A percentile compares a stretch with the other conserved stretches of the same genome.
Conservation (phyloP, 2,888 invertebrate genomes). For the Nemurella pictetii region DNA sequence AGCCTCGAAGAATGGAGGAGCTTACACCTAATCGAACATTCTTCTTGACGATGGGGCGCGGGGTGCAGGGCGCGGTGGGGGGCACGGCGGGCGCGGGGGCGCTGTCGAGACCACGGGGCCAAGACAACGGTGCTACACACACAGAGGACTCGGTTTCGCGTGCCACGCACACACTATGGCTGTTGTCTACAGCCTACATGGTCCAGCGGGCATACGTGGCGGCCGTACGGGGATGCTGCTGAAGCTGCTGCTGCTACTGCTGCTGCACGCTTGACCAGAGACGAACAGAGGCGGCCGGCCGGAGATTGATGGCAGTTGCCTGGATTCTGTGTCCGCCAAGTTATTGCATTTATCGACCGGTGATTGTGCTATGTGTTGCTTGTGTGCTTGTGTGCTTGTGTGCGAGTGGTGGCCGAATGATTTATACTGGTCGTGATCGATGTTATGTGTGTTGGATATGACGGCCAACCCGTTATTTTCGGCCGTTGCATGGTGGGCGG, state of each 20-base stretch:
- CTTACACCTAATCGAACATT: conserved; percentile 32
- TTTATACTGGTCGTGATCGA: conserved; percentile 6
- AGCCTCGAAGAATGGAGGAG: conserved; percentile 10
- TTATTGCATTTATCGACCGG: conserved; percentile 30
- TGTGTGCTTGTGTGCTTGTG: too few species aligned
- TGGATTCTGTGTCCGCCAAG: neutral
- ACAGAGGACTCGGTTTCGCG: too few species aligned
- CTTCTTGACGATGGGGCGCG: neutral
- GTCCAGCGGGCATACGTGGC: neutral
- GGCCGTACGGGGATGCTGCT: neutral
- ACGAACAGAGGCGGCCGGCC: neutral
- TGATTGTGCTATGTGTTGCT: neutral
- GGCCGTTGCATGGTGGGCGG: too few species aligned
- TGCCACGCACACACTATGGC: neutral
- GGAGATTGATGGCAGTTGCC: conserved; percentile 21
- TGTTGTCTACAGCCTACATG: conserved; percentile 13
- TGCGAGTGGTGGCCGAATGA: neutral
- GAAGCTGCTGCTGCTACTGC: too few species aligned
- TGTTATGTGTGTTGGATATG: neutral
- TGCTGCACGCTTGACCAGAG: conserved; percentile 20
- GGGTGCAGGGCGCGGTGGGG: too few species aligned
- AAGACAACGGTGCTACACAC: neutral
- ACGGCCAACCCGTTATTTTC: too few species aligned
- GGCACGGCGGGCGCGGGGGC: neutral
- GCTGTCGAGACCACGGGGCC: neutral